Conservation (phyloP, 1,140 invertebrate species). For the Phymastichus coffea region DNA sequence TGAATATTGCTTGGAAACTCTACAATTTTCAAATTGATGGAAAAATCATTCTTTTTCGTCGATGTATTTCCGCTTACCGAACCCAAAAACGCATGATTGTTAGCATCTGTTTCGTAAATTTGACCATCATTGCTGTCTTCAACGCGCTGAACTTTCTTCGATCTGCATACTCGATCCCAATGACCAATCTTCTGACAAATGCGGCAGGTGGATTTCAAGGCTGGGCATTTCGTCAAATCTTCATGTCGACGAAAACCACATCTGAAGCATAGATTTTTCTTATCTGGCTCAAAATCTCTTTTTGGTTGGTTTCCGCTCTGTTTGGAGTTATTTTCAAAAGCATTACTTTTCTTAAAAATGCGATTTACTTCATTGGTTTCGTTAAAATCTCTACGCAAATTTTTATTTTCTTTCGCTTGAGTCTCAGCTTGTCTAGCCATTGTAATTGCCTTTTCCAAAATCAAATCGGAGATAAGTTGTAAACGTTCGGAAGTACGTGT, state of each 20-base stretch:
- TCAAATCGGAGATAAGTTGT: conserved; percentile 32
- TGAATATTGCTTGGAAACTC: neutral
- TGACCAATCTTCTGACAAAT: conserved; percentile 33
- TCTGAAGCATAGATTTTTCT: neutral
- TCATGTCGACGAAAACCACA: conserved; percentile 26
- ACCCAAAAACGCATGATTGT: neutral
- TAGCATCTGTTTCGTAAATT: neutral
- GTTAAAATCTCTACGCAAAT: neutral
- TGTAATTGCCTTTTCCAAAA: conserved; percentile 32
- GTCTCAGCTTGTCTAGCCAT: conserved; percentile 34
- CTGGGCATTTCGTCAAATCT: conserved; percentile 28
- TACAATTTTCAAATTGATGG: neutral
- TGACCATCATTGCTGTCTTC: neutral
- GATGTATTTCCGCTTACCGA: neutral
- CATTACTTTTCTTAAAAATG: neutral
- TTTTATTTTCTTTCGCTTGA: conserved; percentile 26
- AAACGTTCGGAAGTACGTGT: conserved; percentile 33
- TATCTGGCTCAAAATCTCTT: conserved; percentile 6
- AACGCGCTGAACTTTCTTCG: neutral
- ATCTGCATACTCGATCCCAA: conserved; percentile 30
- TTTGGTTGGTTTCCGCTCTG: neutral
- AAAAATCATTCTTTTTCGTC: neutral
- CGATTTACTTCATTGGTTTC: neutral
- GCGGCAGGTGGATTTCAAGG: conserved; percentile 24
- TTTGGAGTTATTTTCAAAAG: neutral